Evolutionary conservation across 2,113 vertebrate species (phyloP).

Genomic region (Mixornis gularis): DNA sequence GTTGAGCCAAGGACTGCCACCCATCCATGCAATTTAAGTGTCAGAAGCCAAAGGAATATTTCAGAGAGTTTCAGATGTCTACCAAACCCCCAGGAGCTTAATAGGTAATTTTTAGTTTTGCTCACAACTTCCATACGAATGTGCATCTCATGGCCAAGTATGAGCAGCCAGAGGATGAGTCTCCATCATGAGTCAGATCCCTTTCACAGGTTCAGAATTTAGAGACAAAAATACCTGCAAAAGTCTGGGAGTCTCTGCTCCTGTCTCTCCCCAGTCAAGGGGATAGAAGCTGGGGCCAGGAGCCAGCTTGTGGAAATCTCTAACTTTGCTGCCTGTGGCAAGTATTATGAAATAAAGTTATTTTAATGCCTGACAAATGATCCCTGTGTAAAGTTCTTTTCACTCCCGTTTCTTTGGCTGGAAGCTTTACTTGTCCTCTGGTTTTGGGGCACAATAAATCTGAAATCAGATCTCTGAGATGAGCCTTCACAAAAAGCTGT

Average conservation of each 20-base stretch:
- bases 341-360: neutral
- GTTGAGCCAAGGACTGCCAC: neutral
- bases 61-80: neutral
- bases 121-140: neutral
- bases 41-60: neutral
- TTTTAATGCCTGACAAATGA: neutral
- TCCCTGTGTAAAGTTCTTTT: neutral
- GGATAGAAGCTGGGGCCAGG: neutral
- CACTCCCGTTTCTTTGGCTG: neutral
- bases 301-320: neutral
- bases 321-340: neutral
- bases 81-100: neutral
- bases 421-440: neutral
- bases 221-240: neutral
- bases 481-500: neutral
- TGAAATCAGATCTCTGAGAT: neutral
- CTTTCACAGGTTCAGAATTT: neutral
- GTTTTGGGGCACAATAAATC: neutral
- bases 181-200: neutral
- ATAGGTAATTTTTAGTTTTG: neutral
- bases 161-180: neutral
- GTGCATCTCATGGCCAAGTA: neutral
- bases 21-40: neutral
- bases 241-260: neutral
- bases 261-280: neutral